phyloP scores from a whole-genome alignment of 2,888 invertebrate species.

The Luperina testacea region DNA sequence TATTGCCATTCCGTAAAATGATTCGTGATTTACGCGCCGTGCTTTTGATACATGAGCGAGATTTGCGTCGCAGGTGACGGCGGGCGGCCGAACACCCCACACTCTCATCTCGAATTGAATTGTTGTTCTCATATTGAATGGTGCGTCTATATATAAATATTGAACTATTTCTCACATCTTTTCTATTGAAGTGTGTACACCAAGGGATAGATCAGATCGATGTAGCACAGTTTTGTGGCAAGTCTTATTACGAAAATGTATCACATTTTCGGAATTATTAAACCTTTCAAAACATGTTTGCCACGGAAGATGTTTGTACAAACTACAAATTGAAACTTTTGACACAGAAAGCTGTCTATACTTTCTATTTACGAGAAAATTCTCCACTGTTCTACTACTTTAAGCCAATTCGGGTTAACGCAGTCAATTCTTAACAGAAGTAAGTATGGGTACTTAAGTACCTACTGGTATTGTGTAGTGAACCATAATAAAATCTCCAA shows the following conservation, averaged over 20 bases:
- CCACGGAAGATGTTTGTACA: neutral
- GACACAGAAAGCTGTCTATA: neutral
- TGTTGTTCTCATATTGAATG: slow-evolving; percentile 72
- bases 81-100: slow-evolving; percentile 62
- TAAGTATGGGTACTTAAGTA: no score
- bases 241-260: slow-evolving; percentile 16
- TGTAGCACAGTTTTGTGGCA: slow-evolving; percentile 14
- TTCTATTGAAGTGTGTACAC: slow-evolving; percentile 31
- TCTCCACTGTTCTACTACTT: neutral
- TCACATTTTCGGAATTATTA: slow-evolving; percentile 6
- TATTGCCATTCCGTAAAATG: slow-evolving; percentile 82
- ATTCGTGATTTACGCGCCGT: slow-evolving; percentile 82
- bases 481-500: neutral
- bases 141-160: slow-evolving; percentile 63
- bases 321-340: slow-evolving; percentile 35
- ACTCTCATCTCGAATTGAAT: slow-evolving; percentile 78
- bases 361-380: neutral
- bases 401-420: neutral
- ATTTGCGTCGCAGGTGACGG: slow-evolving; percentile 80
- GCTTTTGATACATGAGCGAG: slow-evolving; percentile 81
- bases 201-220: neutral
- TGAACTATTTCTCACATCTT: slow-evolving; percentile 43
- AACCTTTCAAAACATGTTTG: slow-evolving; percentile 31
- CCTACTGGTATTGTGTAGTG: neutral
- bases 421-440: no score